Evolutionary conservation across 1,140 invertebrate genomes (phyloP).

Genomic region (Drosophila leontia): DNA sequence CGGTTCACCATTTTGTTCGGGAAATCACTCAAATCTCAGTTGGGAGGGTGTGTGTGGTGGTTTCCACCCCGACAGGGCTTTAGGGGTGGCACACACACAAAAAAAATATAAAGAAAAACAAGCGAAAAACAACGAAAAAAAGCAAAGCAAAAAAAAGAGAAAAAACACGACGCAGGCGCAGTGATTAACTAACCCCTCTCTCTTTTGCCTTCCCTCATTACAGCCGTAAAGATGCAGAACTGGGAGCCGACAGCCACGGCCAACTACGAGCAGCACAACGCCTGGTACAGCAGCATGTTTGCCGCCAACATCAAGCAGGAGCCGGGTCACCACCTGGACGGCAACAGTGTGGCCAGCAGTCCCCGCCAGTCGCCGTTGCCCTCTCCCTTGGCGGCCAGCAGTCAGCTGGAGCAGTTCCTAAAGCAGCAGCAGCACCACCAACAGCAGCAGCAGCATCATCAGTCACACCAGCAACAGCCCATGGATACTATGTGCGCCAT

Average conservation of each 20-base stretch:
- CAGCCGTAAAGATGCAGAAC: conserved; percentile 81
- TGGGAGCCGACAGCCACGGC: conserved; percentile 80
- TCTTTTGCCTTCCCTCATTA: conserved; percentile 19
- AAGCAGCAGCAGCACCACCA: conserved; percentile 67
- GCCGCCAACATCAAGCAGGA: conserved; percentile 77
- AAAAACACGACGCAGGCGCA: conserved; percentile 75
- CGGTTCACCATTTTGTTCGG: conserved; percentile 52
- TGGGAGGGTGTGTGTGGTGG: conserved; percentile 12
- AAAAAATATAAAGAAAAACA: conserved; percentile 47
- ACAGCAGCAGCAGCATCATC: conserved; percentile 61
- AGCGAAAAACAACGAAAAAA: conserved; percentile 24
- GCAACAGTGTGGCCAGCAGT: conserved; percentile 59
- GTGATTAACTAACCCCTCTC: conserved; percentile 31
- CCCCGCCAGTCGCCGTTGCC: conserved; percentile 64
- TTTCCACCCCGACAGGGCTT: conserved; percentile 40
- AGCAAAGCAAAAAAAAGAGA: conserved; percentile 13
- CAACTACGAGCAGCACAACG: conserved; percentile 82
- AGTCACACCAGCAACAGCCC: conserved; percentile 40
- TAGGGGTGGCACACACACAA: conserved; percentile 69
- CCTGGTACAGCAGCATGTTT: conserved; percentile 83
- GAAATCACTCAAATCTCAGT: conserved; percentile 64
- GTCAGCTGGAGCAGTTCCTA: conserved; percentile 76
- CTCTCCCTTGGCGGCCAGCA: conserved; percentile 38
- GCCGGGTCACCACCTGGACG: conserved; percentile 60
- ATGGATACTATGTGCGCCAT: conserved; percentile 81